These are phyloP conservation scores for Cryptophagus acutangulus DNA, from an alignment of 2,888 invertebrate genomes.

Conservation along the genomic window DNA sequence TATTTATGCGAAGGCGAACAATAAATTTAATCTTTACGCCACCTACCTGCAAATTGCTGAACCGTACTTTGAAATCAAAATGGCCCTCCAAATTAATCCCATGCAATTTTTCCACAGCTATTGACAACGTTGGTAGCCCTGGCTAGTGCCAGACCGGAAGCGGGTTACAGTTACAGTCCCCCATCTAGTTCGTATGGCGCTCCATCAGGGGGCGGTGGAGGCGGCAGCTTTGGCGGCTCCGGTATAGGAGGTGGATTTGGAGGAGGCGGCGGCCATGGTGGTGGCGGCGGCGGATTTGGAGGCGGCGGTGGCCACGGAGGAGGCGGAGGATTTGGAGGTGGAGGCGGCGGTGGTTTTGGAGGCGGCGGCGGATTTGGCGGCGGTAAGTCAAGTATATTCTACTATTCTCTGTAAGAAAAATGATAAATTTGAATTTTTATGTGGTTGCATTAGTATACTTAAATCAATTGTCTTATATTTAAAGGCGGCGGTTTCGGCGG, in stretches of 20 bases:
- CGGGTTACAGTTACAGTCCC: slow-evolving; percentile 57
- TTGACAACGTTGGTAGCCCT: slow-evolving; percentile 52
- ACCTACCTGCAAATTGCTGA: too few relatives aligned
- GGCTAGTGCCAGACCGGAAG: slow-evolving; percentile 60
- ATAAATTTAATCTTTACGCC: too few relatives aligned
- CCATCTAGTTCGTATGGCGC: slow-evolving; percentile 46
- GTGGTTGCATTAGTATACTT: too few relatives aligned
- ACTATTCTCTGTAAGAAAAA: too few relatives aligned
- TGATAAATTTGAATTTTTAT: too few relatives aligned
- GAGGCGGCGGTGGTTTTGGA: slow-evolving; percentile 25
- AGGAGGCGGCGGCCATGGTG: too few relatives aligned
- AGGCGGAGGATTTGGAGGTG: slow-evolving; percentile 21
- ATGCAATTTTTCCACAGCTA: slow-evolving; percentile 30
- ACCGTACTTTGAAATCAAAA: background rate
- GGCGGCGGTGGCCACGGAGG: slow-evolving; percentile 30
- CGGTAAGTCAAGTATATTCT: too few relatives aligned
- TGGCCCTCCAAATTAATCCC: background rate
- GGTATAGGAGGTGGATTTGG: slow-evolving; percentile 33
- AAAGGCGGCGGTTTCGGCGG: slow-evolving; percentile 21
- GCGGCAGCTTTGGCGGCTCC: slow-evolving; percentile 35
- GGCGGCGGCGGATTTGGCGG: slow-evolving; percentile 34
- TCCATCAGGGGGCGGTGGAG: slow-evolving; percentile 43
- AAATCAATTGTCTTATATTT: too few relatives aligned
- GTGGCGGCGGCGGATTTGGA: slow-evolving; percentile 22
- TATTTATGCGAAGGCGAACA: too few relatives aligned